Percentiles rank a stretch among this genome's conserved stretches.
Conservation (phyloP, 2,797 vertebrate genomes). For the Oreochromis mossambicus region DNA sequence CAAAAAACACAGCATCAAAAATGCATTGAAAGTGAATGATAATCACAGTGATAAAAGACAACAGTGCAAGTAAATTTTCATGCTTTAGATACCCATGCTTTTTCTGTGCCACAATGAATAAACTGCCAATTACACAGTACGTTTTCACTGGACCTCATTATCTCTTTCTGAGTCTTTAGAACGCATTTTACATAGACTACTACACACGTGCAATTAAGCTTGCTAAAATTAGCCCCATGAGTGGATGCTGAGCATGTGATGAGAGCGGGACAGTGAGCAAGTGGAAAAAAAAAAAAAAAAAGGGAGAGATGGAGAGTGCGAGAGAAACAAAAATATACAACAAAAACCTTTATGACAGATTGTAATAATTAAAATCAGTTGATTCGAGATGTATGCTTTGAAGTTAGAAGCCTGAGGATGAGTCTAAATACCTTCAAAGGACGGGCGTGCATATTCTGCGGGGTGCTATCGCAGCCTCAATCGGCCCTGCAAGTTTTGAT, state of each 20-base stretch:
- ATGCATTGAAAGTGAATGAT: not conserved
- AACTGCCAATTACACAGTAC: slow-evolving; percentile 37
- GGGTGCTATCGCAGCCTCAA: not conserved
- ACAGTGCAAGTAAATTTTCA: not conserved
- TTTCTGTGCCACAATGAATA: slow-evolving; percentile 32
- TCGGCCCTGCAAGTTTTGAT: slow-evolving; percentile 24
- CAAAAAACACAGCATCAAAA: not conserved
- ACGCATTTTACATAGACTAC: slow-evolving; percentile 33
- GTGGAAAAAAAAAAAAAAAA: not conserved
- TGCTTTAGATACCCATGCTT: slow-evolving; percentile 8
- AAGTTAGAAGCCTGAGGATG: not conserved
- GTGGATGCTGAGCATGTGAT: slow-evolving; percentile 7
- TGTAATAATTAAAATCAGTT: not conserved
- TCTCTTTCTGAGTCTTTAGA: slow-evolving; percentile 21
- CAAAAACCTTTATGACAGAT: not conserved
- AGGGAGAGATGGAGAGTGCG: not conserved
- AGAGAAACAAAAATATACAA: not conserved
- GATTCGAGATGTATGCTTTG: not conserved
- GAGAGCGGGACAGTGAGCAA: not conserved
- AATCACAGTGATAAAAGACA: not conserved
- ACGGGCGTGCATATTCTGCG: not conserved
- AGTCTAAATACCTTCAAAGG: not conserved
- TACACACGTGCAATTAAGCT: slow-evolving; percentile 50
- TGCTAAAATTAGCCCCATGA: slow-evolving; percentile 38
- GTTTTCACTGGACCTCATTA: slow-evolving; percentile 40